Evolutionary conservation across 1,140 invertebrate genomes (phyloP).

Genomic region (Cydia amplana): DNA sequence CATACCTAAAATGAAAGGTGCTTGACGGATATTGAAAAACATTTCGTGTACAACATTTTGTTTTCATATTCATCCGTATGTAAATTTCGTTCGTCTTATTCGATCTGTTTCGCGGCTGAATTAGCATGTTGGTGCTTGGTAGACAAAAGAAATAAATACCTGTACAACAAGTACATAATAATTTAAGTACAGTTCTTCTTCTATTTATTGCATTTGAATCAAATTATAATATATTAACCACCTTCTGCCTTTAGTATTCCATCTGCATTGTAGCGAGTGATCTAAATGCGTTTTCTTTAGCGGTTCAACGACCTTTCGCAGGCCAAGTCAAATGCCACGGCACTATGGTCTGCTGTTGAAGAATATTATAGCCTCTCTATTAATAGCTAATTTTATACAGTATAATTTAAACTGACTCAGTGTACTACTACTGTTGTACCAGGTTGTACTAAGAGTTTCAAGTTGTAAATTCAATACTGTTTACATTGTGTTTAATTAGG

Average conservation of each 20-base stretch:
- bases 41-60: no score
- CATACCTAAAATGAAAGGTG: neutral
- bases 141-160: neutral
- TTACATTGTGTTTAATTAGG: no score
- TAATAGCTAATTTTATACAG: neutral
- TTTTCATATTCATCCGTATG: no score
- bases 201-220: neutral
- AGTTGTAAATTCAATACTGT: no score
- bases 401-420: neutral
- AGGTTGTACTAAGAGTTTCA: no score
- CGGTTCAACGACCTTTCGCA: constrained; percentile 19
- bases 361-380: neutral
- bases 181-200: neutral
- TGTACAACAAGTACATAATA: no score
- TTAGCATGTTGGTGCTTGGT: neutral
- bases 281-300: constrained; percentile 30
- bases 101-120: no score
- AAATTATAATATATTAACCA: neutral
- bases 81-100: no score
- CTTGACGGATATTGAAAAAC: no score
- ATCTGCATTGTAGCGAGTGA: constrained; percentile 8
- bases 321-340: constrained; percentile 22
- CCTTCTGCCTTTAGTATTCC: neutral
- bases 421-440: no score
- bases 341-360: neutral